Evolutionary conservation across 2,888 invertebrate species (phyloP), one percentile per base, ranked within the genome.

Genomic region (Pachycephus smyrnensis): DNA sequence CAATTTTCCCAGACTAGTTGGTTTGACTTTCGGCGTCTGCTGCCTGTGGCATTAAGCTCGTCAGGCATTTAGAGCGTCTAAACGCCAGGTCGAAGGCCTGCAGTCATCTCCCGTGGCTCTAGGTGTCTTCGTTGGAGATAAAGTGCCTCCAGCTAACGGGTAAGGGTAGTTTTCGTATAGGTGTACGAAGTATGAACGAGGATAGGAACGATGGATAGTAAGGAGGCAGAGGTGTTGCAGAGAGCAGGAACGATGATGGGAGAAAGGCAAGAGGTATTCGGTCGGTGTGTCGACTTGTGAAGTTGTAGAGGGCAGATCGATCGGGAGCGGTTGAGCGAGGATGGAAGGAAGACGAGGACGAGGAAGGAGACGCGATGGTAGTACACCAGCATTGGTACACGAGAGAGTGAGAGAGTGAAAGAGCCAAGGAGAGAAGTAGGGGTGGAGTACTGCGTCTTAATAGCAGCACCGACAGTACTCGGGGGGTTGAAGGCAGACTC

Each of bases 281-380:
- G 75, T 84, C 83, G 83, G 84, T 84, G 86, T 89, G 89, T 86
- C 87, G 87, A 87, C 86, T 86, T 83, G 86, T 84, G 79, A 82
- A 85, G 85, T 83, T 82, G 78, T 80, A 79, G 82, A 82, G 84
- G 83, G 85, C 82, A 86, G 85, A 86, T 89, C 88, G 88, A 88
- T 87, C 84, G 85, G 69, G 82, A 80, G 80, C 69, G 79, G 69
- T 77, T 73, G 78, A 73, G 75, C 76, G 80, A 78, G 80, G 73
- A 77, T 32, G 75, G 73, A 75, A 74, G 79, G 73, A 78, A 77
- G 79, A 68, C 40, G 78, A 76, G 76, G 75, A 78, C 73, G 68
- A 75, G 80, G 79, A 76, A 68, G 75, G 73, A 77, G 79, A 77
- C 23, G 55, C 76, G 77, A 69, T 76, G 75, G 40, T 68, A 75